Evolutionary conservation across 1,140 invertebrate species (phyloP).

Genomic region (Diorhabda elongata): DNA sequence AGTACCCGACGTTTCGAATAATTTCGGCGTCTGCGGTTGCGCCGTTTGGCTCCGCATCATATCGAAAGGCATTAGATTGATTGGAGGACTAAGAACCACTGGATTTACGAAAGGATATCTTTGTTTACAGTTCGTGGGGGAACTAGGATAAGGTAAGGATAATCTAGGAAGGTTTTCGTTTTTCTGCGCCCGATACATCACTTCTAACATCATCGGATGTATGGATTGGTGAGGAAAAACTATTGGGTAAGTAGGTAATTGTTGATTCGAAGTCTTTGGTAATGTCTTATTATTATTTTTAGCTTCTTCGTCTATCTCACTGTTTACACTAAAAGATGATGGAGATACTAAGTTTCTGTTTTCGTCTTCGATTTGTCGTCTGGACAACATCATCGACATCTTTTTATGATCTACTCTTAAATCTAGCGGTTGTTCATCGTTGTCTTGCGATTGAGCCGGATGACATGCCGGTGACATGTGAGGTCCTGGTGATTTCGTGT

Average conservation of each 20-base stretch:
- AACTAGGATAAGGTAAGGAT: slow-evolving; percentile 51
- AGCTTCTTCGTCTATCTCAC: slow-evolving; percentile 43
- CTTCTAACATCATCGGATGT: slow-evolving; percentile 65
- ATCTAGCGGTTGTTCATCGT: slow-evolving; percentile 74
- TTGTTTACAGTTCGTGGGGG: slow-evolving; percentile 42
- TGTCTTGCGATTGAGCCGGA: slow-evolving; percentile 49
- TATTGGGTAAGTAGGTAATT: slow-evolving; percentile 50
- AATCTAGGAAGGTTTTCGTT: slow-evolving; percentile 49
- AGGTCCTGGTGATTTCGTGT: slow-evolving; percentile 46
- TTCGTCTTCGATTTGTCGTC: slow-evolving; percentile 60
- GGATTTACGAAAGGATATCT: slow-evolving; percentile 48
- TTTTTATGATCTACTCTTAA: slow-evolving; percentile 79
- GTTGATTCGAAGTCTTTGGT: slow-evolving; percentile 38
- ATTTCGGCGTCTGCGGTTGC: slow-evolving; percentile 47
- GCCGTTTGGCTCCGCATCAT: slow-evolving; percentile 47
- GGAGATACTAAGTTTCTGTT: slow-evolving; percentile 68
- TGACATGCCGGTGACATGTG: slow-evolving; percentile 55
- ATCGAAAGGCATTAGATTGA: slow-evolving; percentile 52
- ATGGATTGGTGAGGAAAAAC: slow-evolving; percentile 60
- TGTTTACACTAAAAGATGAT: slow-evolving; percentile 47
- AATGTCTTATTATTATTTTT: slow-evolving; percentile 27
- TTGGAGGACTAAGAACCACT: slow-evolving; percentile 45
- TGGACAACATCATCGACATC: slow-evolving; percentile 42
- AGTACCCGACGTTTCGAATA: slow-evolving; percentile 51
- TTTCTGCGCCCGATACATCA: slow-evolving; percentile 61